Percentiles rank a stretch among this genome's conserved stretches.
Conservation (phyloP, 2,888 invertebrate species). For the Apoderus coryli region DNA sequence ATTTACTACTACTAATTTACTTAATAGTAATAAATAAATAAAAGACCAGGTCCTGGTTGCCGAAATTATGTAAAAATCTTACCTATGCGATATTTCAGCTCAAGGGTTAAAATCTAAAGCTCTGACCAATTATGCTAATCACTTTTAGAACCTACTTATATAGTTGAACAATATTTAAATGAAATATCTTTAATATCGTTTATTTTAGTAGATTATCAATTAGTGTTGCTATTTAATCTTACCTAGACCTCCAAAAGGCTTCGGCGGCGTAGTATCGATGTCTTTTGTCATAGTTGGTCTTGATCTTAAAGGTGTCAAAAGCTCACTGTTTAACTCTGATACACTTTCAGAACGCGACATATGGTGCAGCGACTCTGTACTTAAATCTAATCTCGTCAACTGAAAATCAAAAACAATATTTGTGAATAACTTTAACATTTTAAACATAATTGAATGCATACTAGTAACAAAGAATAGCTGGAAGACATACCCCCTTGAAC, state of each 20-base stretch:
- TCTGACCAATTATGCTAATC: no score
- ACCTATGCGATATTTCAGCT: no score
- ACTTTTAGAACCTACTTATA: no score
- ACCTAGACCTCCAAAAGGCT: conserved; percentile 75
- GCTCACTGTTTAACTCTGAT: conserved; percentile 62
- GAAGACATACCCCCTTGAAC: conserved; percentile 48
- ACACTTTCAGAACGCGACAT: conserved; percentile 74
- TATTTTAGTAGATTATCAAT: no score
- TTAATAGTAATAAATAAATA: no score
- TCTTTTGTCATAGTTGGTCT: conserved; percentile 31
- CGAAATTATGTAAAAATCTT: no score
- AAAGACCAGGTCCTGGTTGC: no score
- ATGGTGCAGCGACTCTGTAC: conserved; percentile 63
- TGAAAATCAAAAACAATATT: conserved; percentile 26
- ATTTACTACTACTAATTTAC: no score
- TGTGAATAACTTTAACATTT: neutral
- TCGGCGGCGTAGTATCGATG: conserved; percentile 44
- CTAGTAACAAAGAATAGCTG: neutral
- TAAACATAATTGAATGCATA: neutral
- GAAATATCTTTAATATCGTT: no score
- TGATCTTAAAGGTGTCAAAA: conserved; percentile 25
- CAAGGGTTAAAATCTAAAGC: no score
- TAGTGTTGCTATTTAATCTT: no score
- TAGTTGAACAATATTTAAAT: no score
- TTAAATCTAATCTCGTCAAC: conserved; percentile 70